Conservation (phyloP, 2,797 vertebrate genomes). For the Acanthurus lineatus region DNA sequence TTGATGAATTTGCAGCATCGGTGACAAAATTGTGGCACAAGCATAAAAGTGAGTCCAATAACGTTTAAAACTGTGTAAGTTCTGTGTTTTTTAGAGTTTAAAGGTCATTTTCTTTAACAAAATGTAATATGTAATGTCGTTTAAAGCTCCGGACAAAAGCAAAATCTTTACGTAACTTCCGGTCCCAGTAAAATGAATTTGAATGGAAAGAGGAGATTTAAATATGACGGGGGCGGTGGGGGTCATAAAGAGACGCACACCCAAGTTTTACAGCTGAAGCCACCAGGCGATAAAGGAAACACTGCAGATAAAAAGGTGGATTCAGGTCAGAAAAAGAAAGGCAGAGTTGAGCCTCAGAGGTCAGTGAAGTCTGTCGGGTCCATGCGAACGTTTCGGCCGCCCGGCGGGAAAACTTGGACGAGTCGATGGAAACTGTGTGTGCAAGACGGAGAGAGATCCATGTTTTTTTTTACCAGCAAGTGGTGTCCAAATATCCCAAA, state of each 20-base stretch:
- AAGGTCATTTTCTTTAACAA: no score
- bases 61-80: no score
- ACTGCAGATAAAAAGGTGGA: background rate
- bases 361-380: slow-evolving; percentile 34
- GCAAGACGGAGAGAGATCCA: slow-evolving; percentile 8
- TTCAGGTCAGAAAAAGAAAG: slow-evolving; percentile 7
- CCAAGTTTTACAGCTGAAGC: background rate
- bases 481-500: slow-evolving; percentile 51
- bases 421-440: slow-evolving; percentile 57
- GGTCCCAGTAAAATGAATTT: no score
- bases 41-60: no score
- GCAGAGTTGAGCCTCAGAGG: slow-evolving; percentile 31
- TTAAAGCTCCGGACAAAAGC: no score
- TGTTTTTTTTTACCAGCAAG: slow-evolving; percentile 61
- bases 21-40: no score
- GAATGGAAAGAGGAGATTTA: background rate
- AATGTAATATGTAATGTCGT: no score
- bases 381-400: slow-evolving; percentile 50
- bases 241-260: background rate
- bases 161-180: no score
- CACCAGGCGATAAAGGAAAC: background rate
- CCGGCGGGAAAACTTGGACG: slow-evolving; percentile 50
- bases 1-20: no score
- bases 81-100: no score
- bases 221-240: background rate